Base-by-base conservation (phyloP, 2,113 vertebrate genomes). In the Conger conger region DNA sequence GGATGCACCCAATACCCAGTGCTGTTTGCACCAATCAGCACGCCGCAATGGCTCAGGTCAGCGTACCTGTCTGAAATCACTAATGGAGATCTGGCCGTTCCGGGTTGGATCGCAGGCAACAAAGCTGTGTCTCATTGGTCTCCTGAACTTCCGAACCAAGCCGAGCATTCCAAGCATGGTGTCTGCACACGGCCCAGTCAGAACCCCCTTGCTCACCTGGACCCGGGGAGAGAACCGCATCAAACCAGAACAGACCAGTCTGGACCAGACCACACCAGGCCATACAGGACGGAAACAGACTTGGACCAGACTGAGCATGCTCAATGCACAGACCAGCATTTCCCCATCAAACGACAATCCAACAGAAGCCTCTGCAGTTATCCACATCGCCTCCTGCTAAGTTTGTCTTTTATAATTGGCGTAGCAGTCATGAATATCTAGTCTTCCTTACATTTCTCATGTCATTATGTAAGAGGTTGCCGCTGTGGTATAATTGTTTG, bases 111-210 rank as follows among this genome's bases (percentile, higher is more conserved):
- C 90, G 9, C 42, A 91, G 40, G 88, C 83, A 80, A 93, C 91
- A 82, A 95, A 95, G 0, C 88, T 88, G n/a, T 78, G 81, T 37
- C 94, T 91, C 91, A 93, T 88, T 0, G 93, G 89, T 83, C 89
- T 91, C 93, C 95, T 96, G 91, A 91, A 93, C 68, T 87, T 90
- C 86, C 94, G 68, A 0, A 94, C 89, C 82, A 92, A 78, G 79
- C 92, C 90, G 84, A 95, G 94, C 50, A 96, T 87, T 57, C 91
- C 92, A 77, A 96, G 87, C 89, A 93, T 86, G 18, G 92, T 79
- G 0, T 91, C 89, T 27, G 89, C 87, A 57, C 96, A 93, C 0
- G 85, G 85, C 0, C n/a, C 20, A 0, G 88, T 89, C 84, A 91
- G 86, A 0, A 86, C 18, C 4, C 92, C 94, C 1, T 90, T 37